phyloP scores from a whole-genome alignment of 2,113 vertebrate species.

The Lepisosteus oculatus region DNA sequence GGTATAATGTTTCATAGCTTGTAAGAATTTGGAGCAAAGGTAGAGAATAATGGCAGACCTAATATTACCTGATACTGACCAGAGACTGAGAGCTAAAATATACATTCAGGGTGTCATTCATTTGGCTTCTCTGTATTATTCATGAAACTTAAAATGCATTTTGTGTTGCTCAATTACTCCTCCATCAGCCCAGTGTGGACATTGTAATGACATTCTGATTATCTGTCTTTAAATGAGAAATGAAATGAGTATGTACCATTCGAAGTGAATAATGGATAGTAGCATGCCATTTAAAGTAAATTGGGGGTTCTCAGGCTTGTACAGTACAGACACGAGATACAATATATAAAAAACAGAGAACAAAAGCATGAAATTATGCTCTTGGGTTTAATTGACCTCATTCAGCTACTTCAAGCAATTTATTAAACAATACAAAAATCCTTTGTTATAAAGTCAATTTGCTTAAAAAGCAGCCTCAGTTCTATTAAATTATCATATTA shows the following conservation, averaged over 20 bases:
- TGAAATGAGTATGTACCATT: slow-evolving; percentile 86
- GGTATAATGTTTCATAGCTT: not conserved
- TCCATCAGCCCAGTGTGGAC: slow-evolving; percentile 83
- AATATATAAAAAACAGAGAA: slow-evolving; percentile 43
- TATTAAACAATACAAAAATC: slow-evolving; percentile 50
- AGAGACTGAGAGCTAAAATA: slow-evolving; percentile 60
- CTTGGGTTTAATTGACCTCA: slow-evolving; percentile 62
- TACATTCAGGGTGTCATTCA: slow-evolving; percentile 31
- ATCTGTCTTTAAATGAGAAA: slow-evolving; percentile 98
- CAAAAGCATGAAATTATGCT: slow-evolving; percentile 65
- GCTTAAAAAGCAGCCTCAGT: slow-evolving; percentile 38
- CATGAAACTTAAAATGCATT: slow-evolving; percentile 63
- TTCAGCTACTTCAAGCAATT: slow-evolving; percentile 41
- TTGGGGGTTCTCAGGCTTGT: slow-evolving; percentile 46
- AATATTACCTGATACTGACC: slow-evolving; percentile 55
- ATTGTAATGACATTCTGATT: slow-evolving; percentile 97
- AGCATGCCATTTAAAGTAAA: slow-evolving; percentile 53
- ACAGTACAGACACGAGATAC: slow-evolving; percentile 43
- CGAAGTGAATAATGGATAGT: slow-evolving; percentile 53
- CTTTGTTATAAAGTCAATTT: slow-evolving; percentile 58
- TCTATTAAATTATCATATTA: slow-evolving; percentile 42
- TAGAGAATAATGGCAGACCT: slow-evolving; percentile 51
- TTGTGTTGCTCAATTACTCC: slow-evolving; percentile 86
- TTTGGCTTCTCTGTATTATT: slow-evolving; percentile 56
- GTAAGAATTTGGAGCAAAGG: slow-evolving; percentile 14